A percentile compares a stretch with the other conserved stretches of the same genome.
Evolutionary conservation across 2,113 vertebrate genomes (phyloP).

Genomic region (Hemibagrus wyckioides): DNA sequence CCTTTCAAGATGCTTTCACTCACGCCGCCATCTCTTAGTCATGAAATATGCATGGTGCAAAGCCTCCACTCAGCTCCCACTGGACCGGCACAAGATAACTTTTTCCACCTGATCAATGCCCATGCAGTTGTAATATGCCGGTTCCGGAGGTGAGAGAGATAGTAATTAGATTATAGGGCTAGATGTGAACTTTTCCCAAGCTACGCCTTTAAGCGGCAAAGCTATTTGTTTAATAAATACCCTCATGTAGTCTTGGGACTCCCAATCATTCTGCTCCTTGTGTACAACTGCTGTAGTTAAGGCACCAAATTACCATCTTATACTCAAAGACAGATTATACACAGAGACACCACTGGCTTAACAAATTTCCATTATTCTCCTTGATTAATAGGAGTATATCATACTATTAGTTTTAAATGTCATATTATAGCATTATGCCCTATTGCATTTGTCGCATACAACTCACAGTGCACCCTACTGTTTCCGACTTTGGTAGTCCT

Average conservation of each 20-base stretch:
- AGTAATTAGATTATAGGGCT: constrained; percentile 42
- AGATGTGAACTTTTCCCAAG: constrained; percentile 43
- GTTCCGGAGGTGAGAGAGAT: constrained; percentile 40
- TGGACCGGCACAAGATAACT: constrained; percentile 32
- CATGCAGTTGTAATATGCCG: constrained; percentile 11
- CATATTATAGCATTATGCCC: background rate
- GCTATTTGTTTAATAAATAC: constrained; percentile 52
- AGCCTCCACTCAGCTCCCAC: constrained; percentile 19
- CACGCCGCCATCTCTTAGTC: constrained; percentile 22
- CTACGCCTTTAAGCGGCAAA: constrained; percentile 15
- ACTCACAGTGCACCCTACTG: background rate
- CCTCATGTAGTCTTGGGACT: constrained; percentile 33
- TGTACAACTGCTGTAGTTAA: constrained; percentile 40
- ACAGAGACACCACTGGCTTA: background rate
- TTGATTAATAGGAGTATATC: constrained; percentile 27
- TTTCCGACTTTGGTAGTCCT: constrained; percentile 1
- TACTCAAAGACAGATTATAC: constrained; percentile 12
- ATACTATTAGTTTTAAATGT: constrained; percentile 17
- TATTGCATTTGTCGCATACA: background rate
- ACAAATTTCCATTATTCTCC: constrained; percentile 32
- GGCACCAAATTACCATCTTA: constrained; percentile 42
- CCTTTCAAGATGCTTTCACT: constrained; percentile 38
- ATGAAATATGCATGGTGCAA: constrained; percentile 51
- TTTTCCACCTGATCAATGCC: constrained; percentile 52
- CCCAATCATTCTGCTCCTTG: constrained; percentile 23